Conservation (phyloP, 2,113 vertebrate species). For the sheep (Ovis aries) region ARS-UI_Ramb_v3.0 NC_056058.1:73905001-73905500, state of each 20-base stretch:
- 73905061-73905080: background rate
- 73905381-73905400: background rate
- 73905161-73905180: background rate
- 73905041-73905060: fast-evolving
- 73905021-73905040: background rate
- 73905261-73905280: background rate
- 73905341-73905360: background rate
- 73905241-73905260: background rate
- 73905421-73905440: background rate
- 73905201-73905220: background rate
- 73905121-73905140: background rate
- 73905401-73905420: background rate
- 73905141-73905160: background rate
- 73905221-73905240: background rate
- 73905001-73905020: background rate
- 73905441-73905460: background rate
- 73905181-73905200: background rate
- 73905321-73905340: background rate
- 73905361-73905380: background rate
- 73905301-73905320: background rate
- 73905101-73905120: background rate
- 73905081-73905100: background rate
- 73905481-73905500: background rate
- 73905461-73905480: background rate
- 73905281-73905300: background rate